Percentiles rank a stretch among this genome's conserved stretches.
phyloP scores from a whole-genome alignment of 1,140 invertebrate genomes.

The Samia ricini region DNA sequence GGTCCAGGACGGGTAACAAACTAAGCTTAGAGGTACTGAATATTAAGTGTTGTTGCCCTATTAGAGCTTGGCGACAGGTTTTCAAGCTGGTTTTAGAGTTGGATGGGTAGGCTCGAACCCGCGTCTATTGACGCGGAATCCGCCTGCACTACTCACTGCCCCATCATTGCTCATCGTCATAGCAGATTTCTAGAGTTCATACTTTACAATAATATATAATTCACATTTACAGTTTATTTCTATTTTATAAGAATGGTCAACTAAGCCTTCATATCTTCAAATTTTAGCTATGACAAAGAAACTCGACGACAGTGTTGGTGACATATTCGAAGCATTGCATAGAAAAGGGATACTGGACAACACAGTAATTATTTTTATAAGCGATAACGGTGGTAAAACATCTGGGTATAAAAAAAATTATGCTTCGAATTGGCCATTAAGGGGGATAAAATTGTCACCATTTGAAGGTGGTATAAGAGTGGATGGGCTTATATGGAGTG shows the following conservation, averaged over 20 bases:
- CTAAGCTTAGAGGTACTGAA: too few species aligned
- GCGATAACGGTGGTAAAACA: constrained; percentile 90
- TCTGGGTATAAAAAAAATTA: constrained; percentile 84
- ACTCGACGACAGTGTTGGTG: constrained; percentile 90
- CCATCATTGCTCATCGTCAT: too few species aligned
- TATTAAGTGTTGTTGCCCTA: too few species aligned
- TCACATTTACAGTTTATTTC: neutral
- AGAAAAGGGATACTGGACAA: constrained; percentile 76
- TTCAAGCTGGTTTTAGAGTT: too few species aligned
- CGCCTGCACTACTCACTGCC: too few species aligned
- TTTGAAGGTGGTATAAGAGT: constrained; percentile 92
- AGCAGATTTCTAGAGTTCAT: too few species aligned
- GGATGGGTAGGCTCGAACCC: too few species aligned
- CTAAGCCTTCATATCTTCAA: constrained; percentile 1
- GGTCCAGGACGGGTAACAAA: too few species aligned
- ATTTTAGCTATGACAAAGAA: constrained; percentile 90
- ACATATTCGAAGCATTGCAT: constrained; percentile 73
- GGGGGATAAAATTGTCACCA: constrained; percentile 88
- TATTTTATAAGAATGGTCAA: neutral
- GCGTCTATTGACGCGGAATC: too few species aligned
- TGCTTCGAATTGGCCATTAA: constrained; percentile 92
- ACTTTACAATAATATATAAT: too few species aligned
- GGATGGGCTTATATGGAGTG: constrained; percentile 89
- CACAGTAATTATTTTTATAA: constrained; percentile 86
- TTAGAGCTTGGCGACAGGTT: too few species aligned